These are phyloP conservation scores for Steinernema feltiae DNA, from an alignment of 1,140 invertebrate species.

Conservation along the genomic window DNA sequence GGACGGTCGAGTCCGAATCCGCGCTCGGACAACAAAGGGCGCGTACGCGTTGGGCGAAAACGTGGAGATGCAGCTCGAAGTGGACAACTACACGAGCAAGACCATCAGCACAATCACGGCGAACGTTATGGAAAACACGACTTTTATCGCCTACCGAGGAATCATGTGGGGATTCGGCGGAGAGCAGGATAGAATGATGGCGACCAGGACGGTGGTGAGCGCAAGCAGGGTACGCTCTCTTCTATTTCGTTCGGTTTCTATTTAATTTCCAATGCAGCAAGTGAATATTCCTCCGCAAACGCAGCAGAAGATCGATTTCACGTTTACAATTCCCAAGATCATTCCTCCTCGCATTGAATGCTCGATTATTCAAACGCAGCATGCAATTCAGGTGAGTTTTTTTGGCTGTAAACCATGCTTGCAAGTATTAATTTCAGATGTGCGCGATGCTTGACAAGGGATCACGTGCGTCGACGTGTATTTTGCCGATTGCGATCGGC, in stretches of 20 bases:
- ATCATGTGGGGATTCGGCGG: no score
- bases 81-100: neutral
- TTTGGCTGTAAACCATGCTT: neutral
- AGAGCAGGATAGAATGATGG: no score
- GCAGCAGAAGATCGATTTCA: neutral
- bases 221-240: no score
- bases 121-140: no score
- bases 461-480: no score
- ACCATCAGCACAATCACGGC: no score
- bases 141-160: no score
- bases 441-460: neutral
- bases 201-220: no score
- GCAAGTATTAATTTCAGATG: neutral
- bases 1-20: neutral
- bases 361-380: neutral
- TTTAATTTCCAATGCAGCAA: neutral
- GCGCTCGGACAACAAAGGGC: neutral
- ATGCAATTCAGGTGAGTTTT: neutral
- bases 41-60: neutral
- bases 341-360: no score
- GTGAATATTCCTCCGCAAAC: neutral
- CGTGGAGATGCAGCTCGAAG: neutral
- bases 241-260: no score
- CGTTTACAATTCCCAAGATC: neutral
- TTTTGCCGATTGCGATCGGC: no score